Percentiles rank a stretch among this genome's conserved stretches.
Conservation (phyloP, 2,888 invertebrate genomes). For the Thecocarcelia acutangulata region DNA sequence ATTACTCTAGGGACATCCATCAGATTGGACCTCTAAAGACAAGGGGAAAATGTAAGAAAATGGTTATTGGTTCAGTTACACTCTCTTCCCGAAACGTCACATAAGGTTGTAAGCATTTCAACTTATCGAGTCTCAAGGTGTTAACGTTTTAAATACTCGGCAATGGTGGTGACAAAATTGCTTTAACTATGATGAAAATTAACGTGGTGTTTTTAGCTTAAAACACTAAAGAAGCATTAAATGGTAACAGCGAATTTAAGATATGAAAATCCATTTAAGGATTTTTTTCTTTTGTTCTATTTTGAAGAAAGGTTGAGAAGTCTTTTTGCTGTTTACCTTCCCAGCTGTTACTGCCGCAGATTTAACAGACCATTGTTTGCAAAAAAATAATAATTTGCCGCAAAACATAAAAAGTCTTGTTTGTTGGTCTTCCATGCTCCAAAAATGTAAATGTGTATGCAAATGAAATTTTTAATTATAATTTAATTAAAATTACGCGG, state of each 20-base stretch:
- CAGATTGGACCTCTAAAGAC: no score
- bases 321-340: neutral
- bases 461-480: slow-evolving; percentile 60
- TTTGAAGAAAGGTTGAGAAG: slow-evolving; percentile 2
- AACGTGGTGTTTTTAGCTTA: slow-evolving; percentile 50
- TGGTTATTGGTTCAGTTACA: no score
- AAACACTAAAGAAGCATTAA: slow-evolving; percentile 45
- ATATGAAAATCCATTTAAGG: slow-evolving; percentile 44
- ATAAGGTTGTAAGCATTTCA: no score
- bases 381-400: slow-evolving; percentile 26
- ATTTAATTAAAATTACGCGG: slow-evolving; percentile 68
- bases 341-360: neutral
- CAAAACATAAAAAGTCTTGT: slow-evolving; percentile 45
- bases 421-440: slow-evolving; percentile 17
- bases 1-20: no score
- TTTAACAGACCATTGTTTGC: slow-evolving; percentile 22
- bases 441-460: slow-evolving; percentile 29
- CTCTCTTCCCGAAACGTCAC: no score
- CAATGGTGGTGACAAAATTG: slow-evolving; percentile 59
- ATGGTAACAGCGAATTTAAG: slow-evolving; percentile 5
- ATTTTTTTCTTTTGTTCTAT: slow-evolving; percentile 18
- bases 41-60: no score
- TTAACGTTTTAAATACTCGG: slow-evolving; percentile 32
- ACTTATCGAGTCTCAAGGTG: neutral
- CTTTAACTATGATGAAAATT: slow-evolving; percentile 63